phyloP scores from a whole-genome alignment of 92 coral and sea anemone genomes.

The Actinostola sp. region DNA sequence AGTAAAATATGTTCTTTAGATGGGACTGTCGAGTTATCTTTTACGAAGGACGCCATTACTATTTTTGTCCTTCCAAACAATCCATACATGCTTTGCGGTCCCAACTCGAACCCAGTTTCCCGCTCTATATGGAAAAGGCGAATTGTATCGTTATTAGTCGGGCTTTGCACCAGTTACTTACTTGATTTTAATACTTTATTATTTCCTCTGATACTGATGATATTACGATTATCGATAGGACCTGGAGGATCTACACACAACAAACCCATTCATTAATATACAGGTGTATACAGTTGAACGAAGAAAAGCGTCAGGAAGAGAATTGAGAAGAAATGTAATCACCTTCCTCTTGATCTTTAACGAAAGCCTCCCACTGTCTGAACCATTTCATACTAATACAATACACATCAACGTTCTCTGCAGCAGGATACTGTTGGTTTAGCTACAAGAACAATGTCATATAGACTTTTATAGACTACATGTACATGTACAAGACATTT shows the following conservation, averaged over 20 bases:
- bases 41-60: no score
- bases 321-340: no score
- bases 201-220: conserved; percentile 64
- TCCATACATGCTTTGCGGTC: no score
- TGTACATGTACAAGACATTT: no score
- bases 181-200: conserved; percentile 56
- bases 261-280: neutral
- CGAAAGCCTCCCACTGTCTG: conserved; percentile 89
- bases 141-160: no score
- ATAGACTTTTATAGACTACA: neutral
- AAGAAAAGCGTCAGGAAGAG: neutral
- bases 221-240: conserved; percentile 84
- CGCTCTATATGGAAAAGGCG: no score
- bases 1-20: no score
- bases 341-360: conserved; percentile 88
- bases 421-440: conserved; percentile 70
- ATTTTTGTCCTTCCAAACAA: no score
- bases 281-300: neutral
- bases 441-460: conserved; percentile 31
- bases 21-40: no score
- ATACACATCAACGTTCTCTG: conserved; percentile 81
- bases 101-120: no score
- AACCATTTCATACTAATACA: conserved; percentile 96
- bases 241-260: conserved; percentile 82
- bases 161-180: conserved; percentile 22